Evolutionary conservation across 2,888 invertebrate genomes (phyloP).

Genomic region (Caenorhabditis virilis): DNA sequence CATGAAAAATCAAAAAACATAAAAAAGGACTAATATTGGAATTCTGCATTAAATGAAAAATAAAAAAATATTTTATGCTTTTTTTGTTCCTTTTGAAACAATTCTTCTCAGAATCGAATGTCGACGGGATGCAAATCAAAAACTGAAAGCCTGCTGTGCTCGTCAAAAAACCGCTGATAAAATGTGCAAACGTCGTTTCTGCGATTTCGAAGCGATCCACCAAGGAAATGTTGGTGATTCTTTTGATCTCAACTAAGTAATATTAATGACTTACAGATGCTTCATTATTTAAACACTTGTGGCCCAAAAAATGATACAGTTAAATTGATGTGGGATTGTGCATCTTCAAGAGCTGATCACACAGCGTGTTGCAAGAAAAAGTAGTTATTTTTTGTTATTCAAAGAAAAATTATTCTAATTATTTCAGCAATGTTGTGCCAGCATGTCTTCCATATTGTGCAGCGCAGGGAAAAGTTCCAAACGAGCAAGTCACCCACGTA

Average conservation of each 20-base stretch:
- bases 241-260: no score
- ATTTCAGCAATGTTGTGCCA: constrained; percentile 52
- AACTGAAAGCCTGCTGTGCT: constrained; percentile 63
- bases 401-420: no score
- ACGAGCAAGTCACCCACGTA: constrained; percentile 61
- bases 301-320: constrained; percentile 60
- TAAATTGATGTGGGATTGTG: constrained; percentile 64
- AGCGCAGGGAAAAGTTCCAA: constrained; percentile 50
- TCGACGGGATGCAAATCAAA: constrained; percentile 52
- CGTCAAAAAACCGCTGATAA: constrained; percentile 62
- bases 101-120: no score
- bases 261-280: no score
- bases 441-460: constrained; percentile 61
- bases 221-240: constrained; percentile 56
- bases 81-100: no score
- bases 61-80: no score
- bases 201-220: constrained; percentile 61
- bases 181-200: constrained; percentile 60
- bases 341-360: constrained; percentile 60
- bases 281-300: constrained; percentile 59
- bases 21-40: no score
- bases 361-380: constrained; percentile 63
- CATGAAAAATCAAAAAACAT: no score
- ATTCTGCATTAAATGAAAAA: no score
- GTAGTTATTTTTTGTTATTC: constrained; percentile 32